These are phyloP conservation scores for Drosophila truncata DNA, from an alignment of 1,140 invertebrate genomes.

Conservation along the genomic window DNA sequence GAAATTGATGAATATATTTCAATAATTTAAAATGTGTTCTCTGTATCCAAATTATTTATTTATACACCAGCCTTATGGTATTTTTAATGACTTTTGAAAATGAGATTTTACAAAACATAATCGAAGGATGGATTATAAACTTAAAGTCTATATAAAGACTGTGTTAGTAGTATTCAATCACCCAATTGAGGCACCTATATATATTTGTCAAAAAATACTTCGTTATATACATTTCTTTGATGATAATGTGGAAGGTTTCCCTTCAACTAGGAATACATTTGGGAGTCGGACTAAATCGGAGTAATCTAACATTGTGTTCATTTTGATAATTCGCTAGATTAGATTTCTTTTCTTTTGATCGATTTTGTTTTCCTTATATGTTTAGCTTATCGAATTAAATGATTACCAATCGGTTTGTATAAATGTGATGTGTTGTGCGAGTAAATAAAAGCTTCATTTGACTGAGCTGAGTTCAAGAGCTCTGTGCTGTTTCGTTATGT, in stretches of 20 bases:
- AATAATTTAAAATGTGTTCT: neutral
- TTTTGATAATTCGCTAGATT: conserved; percentile 6
- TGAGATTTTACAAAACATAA: conserved; percentile 16
- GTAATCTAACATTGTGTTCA: neutral
- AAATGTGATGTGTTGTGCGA: neutral
- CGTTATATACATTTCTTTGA: conserved; percentile 9
- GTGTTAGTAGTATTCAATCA: conserved; percentile 6
- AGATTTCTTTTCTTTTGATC: neutral
- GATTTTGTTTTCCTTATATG: neutral
- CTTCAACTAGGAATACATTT: neutral
- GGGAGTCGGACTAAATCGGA: neutral
- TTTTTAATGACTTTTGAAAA: conserved; percentile 5
- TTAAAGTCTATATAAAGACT: conserved; percentile 14
- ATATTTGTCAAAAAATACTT: conserved; percentile 17
- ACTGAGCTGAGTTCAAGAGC: neutral
- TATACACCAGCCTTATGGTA: neutral
- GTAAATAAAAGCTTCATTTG: neutral
- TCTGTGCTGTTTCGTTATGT: neutral
- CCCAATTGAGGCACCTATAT: neutral
- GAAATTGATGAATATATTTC: neutral
- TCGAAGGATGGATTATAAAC: neutral
- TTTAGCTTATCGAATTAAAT: neutral
- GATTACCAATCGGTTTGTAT: neutral
- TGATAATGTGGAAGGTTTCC: neutral
- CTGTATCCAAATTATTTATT: conserved; percentile 3